A percentile compares a stretch with the other conserved stretches of the same genome.
Conservation (phyloP, 1,140 invertebrate species). For the Cryptotermes secundus region DNA sequence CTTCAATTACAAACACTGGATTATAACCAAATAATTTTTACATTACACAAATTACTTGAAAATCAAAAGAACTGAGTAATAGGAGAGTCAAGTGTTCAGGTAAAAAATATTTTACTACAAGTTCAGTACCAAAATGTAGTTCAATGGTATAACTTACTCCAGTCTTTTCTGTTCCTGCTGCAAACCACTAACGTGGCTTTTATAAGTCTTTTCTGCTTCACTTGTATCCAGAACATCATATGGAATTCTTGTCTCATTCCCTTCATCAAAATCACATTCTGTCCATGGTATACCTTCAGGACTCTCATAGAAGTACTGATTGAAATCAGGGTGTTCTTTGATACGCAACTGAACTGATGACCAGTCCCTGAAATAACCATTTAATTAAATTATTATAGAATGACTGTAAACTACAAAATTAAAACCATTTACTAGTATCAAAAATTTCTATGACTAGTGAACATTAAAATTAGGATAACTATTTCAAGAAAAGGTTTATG, state of each 20-base stretch:
- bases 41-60: not conserved
- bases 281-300: slow-evolving; percentile 78
- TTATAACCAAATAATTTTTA: not conserved
- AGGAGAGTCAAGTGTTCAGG: too few relatives aligned
- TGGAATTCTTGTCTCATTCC: slow-evolving; percentile 76
- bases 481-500: too few relatives aligned
- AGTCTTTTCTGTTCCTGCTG: slow-evolving; percentile 87
- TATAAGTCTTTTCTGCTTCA: slow-evolving; percentile 89
- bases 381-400: not conserved
- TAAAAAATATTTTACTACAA: too few relatives aligned
- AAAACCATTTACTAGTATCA: too few relatives aligned
- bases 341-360: slow-evolving; percentile 78
- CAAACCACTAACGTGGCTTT: slow-evolving; percentile 85
- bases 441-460: too few relatives aligned
- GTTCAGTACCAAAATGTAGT: too few relatives aligned
- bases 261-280: slow-evolving; percentile 68
- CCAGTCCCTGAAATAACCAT: slow-evolving; percentile 75
- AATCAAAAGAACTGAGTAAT: not conserved
- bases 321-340: slow-evolving; percentile 83
- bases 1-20: too few relatives aligned
- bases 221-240: slow-evolving; percentile 87
- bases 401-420: not conserved
- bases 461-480: too few relatives aligned
- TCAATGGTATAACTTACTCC: slow-evolving; percentile 66
- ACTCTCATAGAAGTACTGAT: slow-evolving; percentile 86